Percentiles rank a stretch among this genome's conserved stretches.
Conservation (phyloP, 1,140 invertebrate species). For the Notospermus geniculatus region DNA sequence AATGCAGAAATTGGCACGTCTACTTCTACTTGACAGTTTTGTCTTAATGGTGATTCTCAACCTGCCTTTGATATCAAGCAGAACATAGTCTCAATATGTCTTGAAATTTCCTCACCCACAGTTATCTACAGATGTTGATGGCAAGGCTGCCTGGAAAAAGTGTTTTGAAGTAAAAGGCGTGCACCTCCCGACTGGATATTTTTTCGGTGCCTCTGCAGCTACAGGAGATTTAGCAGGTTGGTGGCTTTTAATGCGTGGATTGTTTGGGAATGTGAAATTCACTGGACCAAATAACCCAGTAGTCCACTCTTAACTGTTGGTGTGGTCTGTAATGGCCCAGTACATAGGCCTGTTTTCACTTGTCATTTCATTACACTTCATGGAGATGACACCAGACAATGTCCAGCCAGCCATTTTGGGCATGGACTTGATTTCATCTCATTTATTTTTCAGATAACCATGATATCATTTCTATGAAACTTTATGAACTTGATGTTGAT, state of each 20-base stretch:
- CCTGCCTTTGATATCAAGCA: too few species aligned
- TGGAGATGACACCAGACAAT: too few species aligned
- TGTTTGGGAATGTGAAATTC: too few species aligned
- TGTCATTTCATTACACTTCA: too few species aligned
- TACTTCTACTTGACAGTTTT: not conserved
- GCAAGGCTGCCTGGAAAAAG: constrained; percentile 88
- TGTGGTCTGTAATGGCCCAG: too few species aligned
- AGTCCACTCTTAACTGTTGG: too few species aligned
- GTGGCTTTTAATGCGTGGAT: constrained; percentile 1
- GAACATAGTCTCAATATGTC: too few species aligned
- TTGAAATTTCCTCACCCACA: constrained; percentile 40
- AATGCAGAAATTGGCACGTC: not conserved
- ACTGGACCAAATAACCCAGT: too few species aligned
- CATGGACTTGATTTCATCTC: too few species aligned
- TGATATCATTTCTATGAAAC: constrained; percentile 87
- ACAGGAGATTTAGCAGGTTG: constrained; percentile 84
- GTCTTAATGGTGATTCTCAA: too few species aligned
- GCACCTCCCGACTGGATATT: constrained; percentile 91
- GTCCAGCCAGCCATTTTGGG: too few species aligned
- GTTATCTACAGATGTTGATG: constrained; percentile 89
- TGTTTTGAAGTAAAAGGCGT: constrained; percentile 90
- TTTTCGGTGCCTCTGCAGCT: constrained; percentile 89
- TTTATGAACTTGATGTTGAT: constrained; percentile 77
- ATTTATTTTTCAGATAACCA: constrained; percentile 75
- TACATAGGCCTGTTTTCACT: too few species aligned